These are phyloP conservation scores for Xenentodon cancila DNA, from an alignment of 2,797 vertebrate species.

Conservation along the genomic window DNA sequence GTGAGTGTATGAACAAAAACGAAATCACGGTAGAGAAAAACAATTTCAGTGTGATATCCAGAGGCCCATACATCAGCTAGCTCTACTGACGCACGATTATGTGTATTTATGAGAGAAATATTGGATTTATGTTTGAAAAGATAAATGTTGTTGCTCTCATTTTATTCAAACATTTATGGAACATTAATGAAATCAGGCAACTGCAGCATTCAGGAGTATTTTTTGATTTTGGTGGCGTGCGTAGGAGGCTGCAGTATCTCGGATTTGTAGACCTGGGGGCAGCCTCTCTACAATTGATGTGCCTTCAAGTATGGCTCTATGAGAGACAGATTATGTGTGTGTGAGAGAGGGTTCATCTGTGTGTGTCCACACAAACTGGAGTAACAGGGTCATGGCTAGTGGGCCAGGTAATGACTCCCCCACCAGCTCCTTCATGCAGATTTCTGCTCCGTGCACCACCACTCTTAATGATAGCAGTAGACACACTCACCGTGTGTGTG, in stretches of 20 bases:
- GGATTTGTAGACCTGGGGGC: slow-evolving; percentile 37
- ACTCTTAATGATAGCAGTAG: slow-evolving; percentile 67
- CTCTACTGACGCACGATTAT: background rate
- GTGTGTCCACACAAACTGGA: slow-evolving; percentile 60
- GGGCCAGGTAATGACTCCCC: slow-evolving; percentile 91
- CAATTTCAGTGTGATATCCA: slow-evolving; percentile 30
- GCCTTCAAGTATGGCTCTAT: slow-evolving; percentile 32
- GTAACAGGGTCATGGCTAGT: slow-evolving; percentile 91
- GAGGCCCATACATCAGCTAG: slow-evolving; percentile 11
- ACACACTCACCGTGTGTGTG: background rate
- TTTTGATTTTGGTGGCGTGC: background rate
- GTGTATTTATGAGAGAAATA: slow-evolving; percentile 7
- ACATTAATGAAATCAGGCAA: slow-evolving; percentile 7
- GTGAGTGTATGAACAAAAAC: slow-evolving; percentile 4
- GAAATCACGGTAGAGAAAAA: slow-evolving; percentile 30
- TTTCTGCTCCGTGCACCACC: slow-evolving; percentile 66
- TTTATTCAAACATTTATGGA: slow-evolving; percentile 17
- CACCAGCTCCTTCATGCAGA: slow-evolving; percentile 63
- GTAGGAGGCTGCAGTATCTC: background rate
- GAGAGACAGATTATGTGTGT: slow-evolving; percentile 21
- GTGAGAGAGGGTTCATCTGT: slow-evolving; percentile 26
- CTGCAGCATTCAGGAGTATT: background rate
- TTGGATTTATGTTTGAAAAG: slow-evolving; percentile 21
- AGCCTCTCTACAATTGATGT: slow-evolving; percentile 40
- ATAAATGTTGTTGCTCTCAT: slow-evolving; percentile 2